phyloP scores from a whole-genome alignment of 2,888 invertebrate species.

The Mesorhabditis sp. region DNA sequence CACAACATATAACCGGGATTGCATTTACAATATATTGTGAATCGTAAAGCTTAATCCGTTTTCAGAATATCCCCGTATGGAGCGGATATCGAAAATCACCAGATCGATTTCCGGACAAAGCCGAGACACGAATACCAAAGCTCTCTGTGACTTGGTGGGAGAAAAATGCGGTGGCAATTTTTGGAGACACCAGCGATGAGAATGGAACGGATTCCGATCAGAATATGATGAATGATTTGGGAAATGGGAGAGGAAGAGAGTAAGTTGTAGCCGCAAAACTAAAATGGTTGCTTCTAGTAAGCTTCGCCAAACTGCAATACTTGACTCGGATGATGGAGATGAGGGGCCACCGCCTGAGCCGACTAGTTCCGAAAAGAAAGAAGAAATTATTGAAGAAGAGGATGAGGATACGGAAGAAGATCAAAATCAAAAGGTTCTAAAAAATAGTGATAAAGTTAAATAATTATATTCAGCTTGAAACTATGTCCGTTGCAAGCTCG shows the following conservation, averaged over 20 bases:
- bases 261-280: background rate
- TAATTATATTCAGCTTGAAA: slow-evolving; percentile 12
- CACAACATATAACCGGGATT: too few species aligned
- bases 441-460: background rate
- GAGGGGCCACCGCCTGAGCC: slow-evolving; percentile 11
- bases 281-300: slow-evolving; percentile 15
- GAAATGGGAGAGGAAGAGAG: slow-evolving; percentile 8
- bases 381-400: slow-evolving; percentile 18
- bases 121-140: slow-evolving; percentile 38
- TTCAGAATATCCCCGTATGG: background rate
- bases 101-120: slow-evolving; percentile 39
- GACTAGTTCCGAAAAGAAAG: slow-evolving; percentile 11
- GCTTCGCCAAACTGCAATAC: slow-evolving; percentile 39
- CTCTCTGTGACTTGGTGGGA: slow-evolving; percentile 56
- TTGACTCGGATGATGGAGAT: slow-evolving; percentile 35
- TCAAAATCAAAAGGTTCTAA: slow-evolving; percentile 18
- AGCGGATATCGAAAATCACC: slow-evolving; percentile 34
- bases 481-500: slow-evolving; percentile 45
- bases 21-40: too few species aligned
- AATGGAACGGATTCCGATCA: slow-evolving; percentile 49
- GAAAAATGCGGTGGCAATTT: slow-evolving; percentile 54
- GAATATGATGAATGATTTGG: slow-evolving; percentile 29
- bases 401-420: slow-evolving; percentile 16
- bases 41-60: background rate
- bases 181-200: slow-evolving; percentile 56